Evolutionary conservation across 2,888 invertebrate genomes (phyloP).

Genomic region (Caenorhabditis parvicauda): DNA sequence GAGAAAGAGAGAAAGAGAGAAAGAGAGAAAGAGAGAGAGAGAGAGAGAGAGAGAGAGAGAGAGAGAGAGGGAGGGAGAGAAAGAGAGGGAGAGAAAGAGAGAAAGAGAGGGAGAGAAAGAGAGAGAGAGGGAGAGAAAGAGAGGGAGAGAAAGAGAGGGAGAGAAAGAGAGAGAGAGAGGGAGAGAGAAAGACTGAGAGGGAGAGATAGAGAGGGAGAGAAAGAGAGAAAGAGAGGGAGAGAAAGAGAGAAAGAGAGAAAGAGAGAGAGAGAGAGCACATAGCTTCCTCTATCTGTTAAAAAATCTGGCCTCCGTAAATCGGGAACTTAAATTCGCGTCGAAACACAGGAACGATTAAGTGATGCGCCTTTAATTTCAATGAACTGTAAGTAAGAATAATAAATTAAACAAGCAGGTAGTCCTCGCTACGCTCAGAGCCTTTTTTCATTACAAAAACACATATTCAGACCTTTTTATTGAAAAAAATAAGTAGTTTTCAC

Average conservation of each 20-base stretch:
- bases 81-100: background rate
- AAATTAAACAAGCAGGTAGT: no score
- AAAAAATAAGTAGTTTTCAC: no score
- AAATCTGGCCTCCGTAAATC: no score
- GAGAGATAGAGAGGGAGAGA: background rate
- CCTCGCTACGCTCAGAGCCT: no score
- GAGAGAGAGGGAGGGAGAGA: background rate
- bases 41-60: background rate
- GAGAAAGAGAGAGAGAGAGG: background rate
- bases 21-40: background rate
- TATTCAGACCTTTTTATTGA: no score
- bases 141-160: background rate
- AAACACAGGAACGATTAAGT: no score
- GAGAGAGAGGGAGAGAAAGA: background rate
- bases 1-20: background rate
- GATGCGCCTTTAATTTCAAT: no score
- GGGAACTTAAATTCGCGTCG: no score
- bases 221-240: background rate
- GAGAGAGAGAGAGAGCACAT: conserved; percentile 13
- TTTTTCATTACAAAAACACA: no score
- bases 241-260: background rate
- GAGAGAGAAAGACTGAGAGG: background rate
- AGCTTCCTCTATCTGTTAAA: no score
- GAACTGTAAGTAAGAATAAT: no score
- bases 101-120: background rate